Percentiles rank a stretch among this genome's conserved stretches.
Evolutionary conservation across 2,113 vertebrate genomes (phyloP).

Genomic region (Eupsittula cactorum): DNA sequence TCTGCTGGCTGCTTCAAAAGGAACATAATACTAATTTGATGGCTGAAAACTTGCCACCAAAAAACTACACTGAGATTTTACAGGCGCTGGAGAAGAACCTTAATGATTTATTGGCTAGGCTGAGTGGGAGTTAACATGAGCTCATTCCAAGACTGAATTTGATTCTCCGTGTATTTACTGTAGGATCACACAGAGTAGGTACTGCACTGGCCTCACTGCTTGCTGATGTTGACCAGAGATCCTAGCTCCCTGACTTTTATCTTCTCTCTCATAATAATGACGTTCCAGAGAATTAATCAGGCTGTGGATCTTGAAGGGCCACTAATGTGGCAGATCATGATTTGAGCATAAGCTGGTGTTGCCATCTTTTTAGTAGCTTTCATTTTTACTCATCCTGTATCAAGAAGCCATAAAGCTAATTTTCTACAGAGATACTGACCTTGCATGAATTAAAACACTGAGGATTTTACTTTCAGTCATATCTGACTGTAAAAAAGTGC

Average conservation of each 20-base stretch:
- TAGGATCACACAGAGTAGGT: neutral
- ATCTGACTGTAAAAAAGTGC: neutral
- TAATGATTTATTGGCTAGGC: neutral
- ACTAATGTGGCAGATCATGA: neutral
- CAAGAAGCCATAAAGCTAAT: neutral
- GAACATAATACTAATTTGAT: neutral
- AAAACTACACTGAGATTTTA: neutral
- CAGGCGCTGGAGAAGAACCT: neutral
- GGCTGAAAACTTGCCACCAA: neutral
- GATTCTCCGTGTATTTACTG: neutral
- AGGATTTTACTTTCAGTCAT: neutral
- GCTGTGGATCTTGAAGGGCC: neutral
- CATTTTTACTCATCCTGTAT: rapidly evolving
- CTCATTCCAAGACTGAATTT: neutral
- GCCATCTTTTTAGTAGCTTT: neutral
- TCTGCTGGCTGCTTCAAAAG: neutral
- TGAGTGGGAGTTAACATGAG: neutral
- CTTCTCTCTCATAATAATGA: neutral
- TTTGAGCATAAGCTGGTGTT: neutral
- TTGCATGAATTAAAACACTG: neutral
- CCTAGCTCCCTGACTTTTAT: neutral
- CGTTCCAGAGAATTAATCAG: neutral
- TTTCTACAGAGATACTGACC: neutral
- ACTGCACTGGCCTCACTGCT: neutral
- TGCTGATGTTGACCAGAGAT: neutral